Evolutionary conservation across 2,113 vertebrate species (phyloP).

Genomic region (Ceratotherium simum): DNA sequence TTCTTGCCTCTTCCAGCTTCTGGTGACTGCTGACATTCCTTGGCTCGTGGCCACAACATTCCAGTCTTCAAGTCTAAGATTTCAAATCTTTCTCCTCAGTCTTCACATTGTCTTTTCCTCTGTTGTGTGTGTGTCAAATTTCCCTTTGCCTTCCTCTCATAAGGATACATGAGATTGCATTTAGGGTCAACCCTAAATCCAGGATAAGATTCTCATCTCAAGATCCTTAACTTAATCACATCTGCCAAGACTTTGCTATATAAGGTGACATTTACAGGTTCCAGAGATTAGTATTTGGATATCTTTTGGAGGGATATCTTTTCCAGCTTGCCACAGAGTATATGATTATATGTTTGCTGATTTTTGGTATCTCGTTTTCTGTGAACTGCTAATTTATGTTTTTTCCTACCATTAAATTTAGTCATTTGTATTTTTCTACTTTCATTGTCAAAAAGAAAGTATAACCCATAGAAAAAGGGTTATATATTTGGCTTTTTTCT

Average conservation of each 20-base stretch:
- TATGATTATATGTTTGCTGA: neutral
- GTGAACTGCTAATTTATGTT: neutral
- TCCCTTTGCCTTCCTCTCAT: neutral
- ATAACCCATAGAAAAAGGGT: neutral
- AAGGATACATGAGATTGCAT: neutral
- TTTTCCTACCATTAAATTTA: neutral
- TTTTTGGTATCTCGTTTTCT: neutral
- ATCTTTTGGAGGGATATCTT: neutral
- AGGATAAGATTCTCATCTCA: neutral
- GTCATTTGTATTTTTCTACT: neutral
- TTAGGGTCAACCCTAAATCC: neutral
- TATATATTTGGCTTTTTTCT: neutral
- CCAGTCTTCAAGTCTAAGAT: neutral
- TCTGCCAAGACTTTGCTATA: neutral
- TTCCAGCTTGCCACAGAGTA: neutral
- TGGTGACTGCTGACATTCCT: neutral
- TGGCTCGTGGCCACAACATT: neutral
- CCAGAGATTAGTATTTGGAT: neutral
- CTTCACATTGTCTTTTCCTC: neutral
- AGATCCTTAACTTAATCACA: neutral
- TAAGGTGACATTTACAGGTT: neutral
- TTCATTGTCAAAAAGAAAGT: slow-evolving; percentile 2
- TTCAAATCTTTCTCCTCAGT: neutral
- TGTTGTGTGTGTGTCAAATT: neutral
- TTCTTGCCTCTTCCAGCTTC: slow-evolving; percentile 4